Percentiles rank a stretch among this genome's conserved stretches.
phyloP scores from a whole-genome alignment of 2,113 vertebrate genomes.

The Apeltes quadracus region DNA sequence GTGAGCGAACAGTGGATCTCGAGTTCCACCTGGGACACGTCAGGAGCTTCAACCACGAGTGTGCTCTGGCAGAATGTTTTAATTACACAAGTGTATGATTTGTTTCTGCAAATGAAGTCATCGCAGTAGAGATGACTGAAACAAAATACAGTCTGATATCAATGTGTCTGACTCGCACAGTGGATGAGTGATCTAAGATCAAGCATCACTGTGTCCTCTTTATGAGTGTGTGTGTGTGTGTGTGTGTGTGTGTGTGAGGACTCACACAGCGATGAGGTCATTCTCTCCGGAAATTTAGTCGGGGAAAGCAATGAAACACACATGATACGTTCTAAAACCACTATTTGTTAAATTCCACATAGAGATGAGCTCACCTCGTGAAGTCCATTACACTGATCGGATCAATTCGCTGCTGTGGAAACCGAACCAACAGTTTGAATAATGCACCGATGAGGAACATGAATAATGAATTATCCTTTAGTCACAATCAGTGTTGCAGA shows the following conservation, averaged over 20 bases:
- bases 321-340: slow-evolving; percentile 69
- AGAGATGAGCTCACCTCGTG: slow-evolving; percentile 68
- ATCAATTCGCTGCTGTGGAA: slow-evolving; percentile 7
- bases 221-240: slow-evolving; percentile 14
- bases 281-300: slow-evolving; percentile 53
- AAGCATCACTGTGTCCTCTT: background rate
- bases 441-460: slow-evolving; percentile 13
- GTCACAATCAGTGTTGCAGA: slow-evolving; percentile 12
- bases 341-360: slow-evolving; percentile 58
- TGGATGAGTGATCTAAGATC: slow-evolving; percentile 46
- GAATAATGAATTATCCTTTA: slow-evolving; percentile 18
- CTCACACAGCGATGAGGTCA: slow-evolving; percentile 67
- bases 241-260: slow-evolving; percentile 14
- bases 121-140: slow-evolving; percentile 2
- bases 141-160: slow-evolving; percentile 51
- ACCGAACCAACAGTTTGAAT: slow-evolving; percentile 32
- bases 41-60: background rate
- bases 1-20: background rate
- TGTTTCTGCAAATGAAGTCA: slow-evolving; percentile 22
- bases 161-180: slow-evolving; percentile 30
- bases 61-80: background rate
- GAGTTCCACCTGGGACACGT: background rate
- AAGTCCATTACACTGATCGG: slow-evolving; percentile 30
- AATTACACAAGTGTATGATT: background rate
- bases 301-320: slow-evolving; percentile 45